These are phyloP conservation scores for Pterobdella sp. DNA, from an alignment of 2,888 invertebrate species.

Conservation along the genomic window DNA sequence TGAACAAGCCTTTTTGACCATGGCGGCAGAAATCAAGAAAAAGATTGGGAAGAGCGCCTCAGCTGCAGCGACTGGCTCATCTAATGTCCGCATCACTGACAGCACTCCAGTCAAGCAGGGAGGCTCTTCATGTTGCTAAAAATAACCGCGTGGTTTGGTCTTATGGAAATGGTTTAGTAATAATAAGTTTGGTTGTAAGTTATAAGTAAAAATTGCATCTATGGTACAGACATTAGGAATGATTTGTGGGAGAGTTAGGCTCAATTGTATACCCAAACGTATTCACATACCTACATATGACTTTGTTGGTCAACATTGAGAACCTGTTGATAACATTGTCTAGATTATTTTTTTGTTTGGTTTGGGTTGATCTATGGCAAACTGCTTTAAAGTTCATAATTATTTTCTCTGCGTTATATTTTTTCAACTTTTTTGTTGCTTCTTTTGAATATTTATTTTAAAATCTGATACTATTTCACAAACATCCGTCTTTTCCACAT, in stretches of 20 bases:
- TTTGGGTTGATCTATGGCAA: constrained; percentile 4
- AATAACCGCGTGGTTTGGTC: too few species aligned
- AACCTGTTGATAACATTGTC: background rate
- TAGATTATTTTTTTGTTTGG: background rate
- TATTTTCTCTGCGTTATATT: background rate
- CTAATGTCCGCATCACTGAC: constrained; percentile 78
- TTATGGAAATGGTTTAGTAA: too few species aligned
- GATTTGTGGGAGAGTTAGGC: too few species aligned
- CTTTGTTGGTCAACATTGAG: too few species aligned
- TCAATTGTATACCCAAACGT: background rate
- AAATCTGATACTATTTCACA: too few species aligned
- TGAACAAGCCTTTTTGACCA: constrained; percentile 94
- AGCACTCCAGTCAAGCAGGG: constrained; percentile 80
- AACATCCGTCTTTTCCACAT: too few species aligned
- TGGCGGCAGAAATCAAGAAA: constrained; percentile 98
- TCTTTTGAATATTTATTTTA: too few species aligned
- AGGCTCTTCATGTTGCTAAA: constrained; percentile 87
- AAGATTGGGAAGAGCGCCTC: constrained; percentile 87
- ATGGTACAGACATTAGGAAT: too few species aligned
- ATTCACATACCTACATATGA: background rate
- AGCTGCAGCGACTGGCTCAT: constrained; percentile 65
- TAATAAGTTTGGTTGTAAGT: too few species aligned
- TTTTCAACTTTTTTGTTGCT: too few species aligned
- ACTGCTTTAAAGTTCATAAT: background rate
- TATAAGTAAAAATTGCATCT: too few species aligned